Conservation (phyloP, 2,113 vertebrate species). For the Miniopterus natalensis region DNA sequence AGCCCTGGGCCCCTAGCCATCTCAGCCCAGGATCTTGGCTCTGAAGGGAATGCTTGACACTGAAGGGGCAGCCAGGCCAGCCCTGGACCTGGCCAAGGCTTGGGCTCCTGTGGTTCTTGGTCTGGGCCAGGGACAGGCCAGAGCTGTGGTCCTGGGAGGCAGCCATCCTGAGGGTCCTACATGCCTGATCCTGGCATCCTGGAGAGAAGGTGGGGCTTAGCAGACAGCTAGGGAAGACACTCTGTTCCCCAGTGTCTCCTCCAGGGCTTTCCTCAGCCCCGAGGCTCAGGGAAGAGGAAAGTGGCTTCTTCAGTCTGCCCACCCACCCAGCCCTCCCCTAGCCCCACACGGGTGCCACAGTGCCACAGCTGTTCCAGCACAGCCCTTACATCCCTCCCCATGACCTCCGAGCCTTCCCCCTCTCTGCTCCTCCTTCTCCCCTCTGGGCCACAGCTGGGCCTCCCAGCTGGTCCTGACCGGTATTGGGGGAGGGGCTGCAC, state of each 20-base stretch:
- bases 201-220: conserved; percentile 9
- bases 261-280: neutral
- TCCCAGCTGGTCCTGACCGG: conserved; percentile 68
- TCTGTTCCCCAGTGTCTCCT: neutral
- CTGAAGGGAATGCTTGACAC: conserved; percentile 71
- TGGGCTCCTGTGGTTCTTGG: conserved; percentile 51
- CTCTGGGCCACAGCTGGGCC: conserved; percentile 60
- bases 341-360: conserved; percentile 42
- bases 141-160: conserved; percentile 12
- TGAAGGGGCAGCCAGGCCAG: conserved; percentile 71
- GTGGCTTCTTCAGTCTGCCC: neutral
- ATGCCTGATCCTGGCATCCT: conserved; percentile 11
- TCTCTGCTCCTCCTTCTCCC: conserved; percentile 61
- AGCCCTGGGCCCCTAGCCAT: conserved; percentile 80
- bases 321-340: conserved; percentile 1
- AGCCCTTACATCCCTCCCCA: conserved; percentile 61
- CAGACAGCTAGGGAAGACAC: neutral
- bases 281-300: neutral
- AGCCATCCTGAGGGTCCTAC: neutral
- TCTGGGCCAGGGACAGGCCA: conserved; percentile 22
- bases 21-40: conserved; percentile 80
- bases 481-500: conserved; percentile 71
- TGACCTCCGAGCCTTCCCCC: conserved; percentile 63
- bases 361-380: conserved; percentile 77
- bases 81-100: conserved; percentile 61